A percentile compares a stretch with the other conserved stretches of the same genome.
Evolutionary conservation across 2,113 vertebrate genomes (phyloP).

Genomic region (Mormyrus iriodes): DNA sequence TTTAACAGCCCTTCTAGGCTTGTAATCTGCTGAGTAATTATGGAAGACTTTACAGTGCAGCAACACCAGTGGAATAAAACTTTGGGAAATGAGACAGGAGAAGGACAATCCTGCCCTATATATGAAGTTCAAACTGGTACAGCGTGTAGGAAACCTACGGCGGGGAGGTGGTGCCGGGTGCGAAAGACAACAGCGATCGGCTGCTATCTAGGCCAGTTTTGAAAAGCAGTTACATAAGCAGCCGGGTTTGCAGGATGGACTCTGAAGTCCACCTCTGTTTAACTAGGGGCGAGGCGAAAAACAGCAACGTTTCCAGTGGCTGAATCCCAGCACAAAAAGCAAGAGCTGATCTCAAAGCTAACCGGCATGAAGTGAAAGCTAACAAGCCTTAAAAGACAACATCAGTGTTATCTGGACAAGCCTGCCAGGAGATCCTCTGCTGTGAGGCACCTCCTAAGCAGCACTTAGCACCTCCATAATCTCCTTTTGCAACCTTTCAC

Average conservation of each 20-base stretch:
- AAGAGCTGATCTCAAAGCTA: not conserved
- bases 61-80: slow-evolving; percentile 27
- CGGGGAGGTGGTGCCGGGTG: not conserved
- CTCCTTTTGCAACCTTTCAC: not conserved
- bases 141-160: slow-evolving; percentile 23
- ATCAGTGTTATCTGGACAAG: not conserved
- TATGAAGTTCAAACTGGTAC: slow-evolving; percentile 28
- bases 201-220: slow-evolving; percentile 50
- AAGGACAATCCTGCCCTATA: slow-evolving; percentile 48
- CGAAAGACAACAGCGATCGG: slow-evolving; percentile 33
- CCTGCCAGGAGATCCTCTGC: not conserved
- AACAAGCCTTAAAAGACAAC: not conserved
- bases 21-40: slow-evolving; percentile 47
- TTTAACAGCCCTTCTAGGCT: slow-evolving; percentile 46
- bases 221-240: slow-evolving; percentile 54
- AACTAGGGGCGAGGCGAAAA: not conserved
- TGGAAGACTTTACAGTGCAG: slow-evolving; percentile 34
- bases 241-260: slow-evolving; percentile 50
- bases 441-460: not conserved
- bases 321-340: not conserved
- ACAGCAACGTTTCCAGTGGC: not conserved
- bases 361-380: not conserved
- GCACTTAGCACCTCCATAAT: not conserved
- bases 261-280: slow-evolving; percentile 27
- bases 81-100: slow-evolving; percentile 38